Conservation (phyloP, 2,797 vertebrate species). For the Gymnothorax reevesii region DNA sequence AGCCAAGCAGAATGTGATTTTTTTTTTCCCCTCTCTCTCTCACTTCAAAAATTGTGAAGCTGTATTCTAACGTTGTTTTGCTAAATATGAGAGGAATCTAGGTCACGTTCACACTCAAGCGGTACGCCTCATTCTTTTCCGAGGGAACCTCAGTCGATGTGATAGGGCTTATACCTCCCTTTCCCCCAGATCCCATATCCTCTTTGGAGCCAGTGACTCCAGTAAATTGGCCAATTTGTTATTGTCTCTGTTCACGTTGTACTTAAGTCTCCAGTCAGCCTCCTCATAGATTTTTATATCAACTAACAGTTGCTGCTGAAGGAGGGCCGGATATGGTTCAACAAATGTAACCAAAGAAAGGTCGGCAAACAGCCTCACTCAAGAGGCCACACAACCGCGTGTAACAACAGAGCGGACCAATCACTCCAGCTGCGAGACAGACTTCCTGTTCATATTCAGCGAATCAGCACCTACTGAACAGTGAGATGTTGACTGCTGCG, state of each 20-base stretch:
- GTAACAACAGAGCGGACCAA: too few species aligned
- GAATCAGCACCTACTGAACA: neutral
- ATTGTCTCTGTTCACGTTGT: neutral
- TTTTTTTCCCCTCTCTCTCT: neutral
- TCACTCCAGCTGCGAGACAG: too few species aligned
- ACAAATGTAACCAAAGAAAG: too few species aligned
- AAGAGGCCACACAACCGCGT: too few species aligned
- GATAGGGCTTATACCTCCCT: neutral
- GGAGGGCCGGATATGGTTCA: neutral
- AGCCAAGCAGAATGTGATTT: neutral
- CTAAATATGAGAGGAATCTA: slow-evolving; percentile 26
- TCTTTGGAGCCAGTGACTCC: too few species aligned
- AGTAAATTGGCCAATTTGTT: neutral
- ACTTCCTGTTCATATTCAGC: neutral
- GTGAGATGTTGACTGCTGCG: neutral
- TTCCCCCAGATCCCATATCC: neutral
- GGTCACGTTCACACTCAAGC: slow-evolving; percentile 25
- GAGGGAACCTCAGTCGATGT: neutral
- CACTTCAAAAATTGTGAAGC: slow-evolving; percentile 1
- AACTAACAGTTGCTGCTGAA: neutral
- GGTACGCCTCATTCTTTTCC: neutral
- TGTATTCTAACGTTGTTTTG: slow-evolving; percentile 31
- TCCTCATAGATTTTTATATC: neutral
- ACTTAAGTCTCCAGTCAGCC: neutral
- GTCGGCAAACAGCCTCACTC: too few species aligned